A percentile compares a stretch with the other conserved stretches of the same genome.
These are phyloP conservation scores for Oreortyx pictus DNA, from an alignment of 2,797 vertebrate genomes.

Conservation along the genomic window DNA sequence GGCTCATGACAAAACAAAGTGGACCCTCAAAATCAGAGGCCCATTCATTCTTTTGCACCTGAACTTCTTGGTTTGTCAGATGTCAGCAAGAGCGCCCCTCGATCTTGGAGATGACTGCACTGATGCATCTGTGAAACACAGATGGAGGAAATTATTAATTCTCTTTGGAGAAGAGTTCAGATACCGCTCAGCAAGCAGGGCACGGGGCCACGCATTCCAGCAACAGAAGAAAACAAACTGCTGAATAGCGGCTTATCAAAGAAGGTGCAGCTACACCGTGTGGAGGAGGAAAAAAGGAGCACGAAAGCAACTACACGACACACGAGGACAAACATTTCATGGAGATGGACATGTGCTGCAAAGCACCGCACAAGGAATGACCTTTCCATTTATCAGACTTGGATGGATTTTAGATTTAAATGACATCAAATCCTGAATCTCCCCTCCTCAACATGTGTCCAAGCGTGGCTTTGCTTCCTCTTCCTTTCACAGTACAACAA, in stretches of 20 bases:
- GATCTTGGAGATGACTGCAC: conserved; percentile 19
- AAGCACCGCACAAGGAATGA: neutral
- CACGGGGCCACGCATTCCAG: conserved; percentile 42
- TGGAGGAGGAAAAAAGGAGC: conserved; percentile 17
- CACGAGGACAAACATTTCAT: neutral
- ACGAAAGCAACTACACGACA: neutral
- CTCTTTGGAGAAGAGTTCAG: conserved; percentile 38
- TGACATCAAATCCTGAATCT: neutral
- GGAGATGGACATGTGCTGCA: neutral
- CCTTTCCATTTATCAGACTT: neutral
- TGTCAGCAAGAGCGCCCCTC: conserved; percentile 48
- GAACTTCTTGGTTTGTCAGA: conserved; percentile 65
- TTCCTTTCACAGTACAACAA: neutral
- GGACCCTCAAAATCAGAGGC: conserved; percentile 66
- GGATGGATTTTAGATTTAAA: neutral
- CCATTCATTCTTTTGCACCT: conserved; percentile 71
- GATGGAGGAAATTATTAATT: conserved; percentile 56
- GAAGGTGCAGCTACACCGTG: conserved; percentile 20
- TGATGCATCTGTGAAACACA: conserved; percentile 61
- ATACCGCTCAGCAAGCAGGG: conserved; percentile 36
- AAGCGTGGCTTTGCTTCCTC: neutral
- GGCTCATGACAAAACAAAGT: conserved; percentile 47
- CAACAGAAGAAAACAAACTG: conserved; percentile 64
- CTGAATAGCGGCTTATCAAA: conserved; percentile 57
- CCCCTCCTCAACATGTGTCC: neutral